A percentile compares a stretch with the other conserved stretches of the same genome.
These are phyloP conservation scores for Darevskia mixta DNA, from an alignment of 2,797 vertebrate species.

Conservation along the genomic window DNA sequence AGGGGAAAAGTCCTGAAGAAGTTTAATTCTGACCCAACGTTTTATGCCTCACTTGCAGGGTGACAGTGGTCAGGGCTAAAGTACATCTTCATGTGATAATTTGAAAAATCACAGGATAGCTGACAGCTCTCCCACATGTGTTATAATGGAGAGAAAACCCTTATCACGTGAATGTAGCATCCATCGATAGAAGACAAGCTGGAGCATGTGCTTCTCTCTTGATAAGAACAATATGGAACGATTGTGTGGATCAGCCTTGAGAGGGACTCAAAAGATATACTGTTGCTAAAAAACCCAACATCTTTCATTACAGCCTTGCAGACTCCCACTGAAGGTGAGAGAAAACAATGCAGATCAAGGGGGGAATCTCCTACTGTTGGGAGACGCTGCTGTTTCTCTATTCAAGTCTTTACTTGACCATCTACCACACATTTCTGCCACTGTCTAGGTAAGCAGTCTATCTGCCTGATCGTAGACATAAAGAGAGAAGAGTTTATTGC, in stretches of 20 bases:
- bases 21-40: background rate
- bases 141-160: background rate
- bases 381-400: background rate
- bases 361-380: background rate
- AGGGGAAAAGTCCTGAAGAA: background rate
- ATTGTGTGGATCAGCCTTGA: background rate
- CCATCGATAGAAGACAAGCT: constrained; percentile 4
- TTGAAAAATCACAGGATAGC: constrained; percentile 9
- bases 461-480: background rate
- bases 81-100: background rate
- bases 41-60: background rate
- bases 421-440: background rate
- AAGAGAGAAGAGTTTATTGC: background rate
- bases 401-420: background rate
- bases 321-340: background rate
- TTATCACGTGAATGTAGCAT: background rate
- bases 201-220: background rate
- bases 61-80: background rate
- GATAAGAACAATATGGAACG: background rate
- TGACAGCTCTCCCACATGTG: background rate
- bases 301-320: background rate
- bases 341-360: constrained; percentile 3
- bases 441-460: background rate
- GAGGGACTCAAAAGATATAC: background rate
- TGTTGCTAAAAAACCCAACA: background rate